Conservation (phyloP, 64 coral and sea anemone species). For the Trachythela sp. region DNA sequence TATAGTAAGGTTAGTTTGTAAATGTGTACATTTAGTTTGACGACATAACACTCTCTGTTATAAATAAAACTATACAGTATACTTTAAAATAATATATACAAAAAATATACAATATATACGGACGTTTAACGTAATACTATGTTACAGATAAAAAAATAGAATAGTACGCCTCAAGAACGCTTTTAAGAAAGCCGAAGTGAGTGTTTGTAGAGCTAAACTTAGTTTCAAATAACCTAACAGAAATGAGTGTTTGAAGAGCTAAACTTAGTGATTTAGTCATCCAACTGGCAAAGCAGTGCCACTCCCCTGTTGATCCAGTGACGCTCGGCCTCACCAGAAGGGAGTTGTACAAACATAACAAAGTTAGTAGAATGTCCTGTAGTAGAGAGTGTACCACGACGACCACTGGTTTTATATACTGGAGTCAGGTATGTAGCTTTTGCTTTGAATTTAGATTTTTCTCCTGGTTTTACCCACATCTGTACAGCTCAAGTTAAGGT, state of each 20-base stretch:
- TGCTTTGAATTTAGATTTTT: conserved; percentile 82
- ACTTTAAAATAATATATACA: background rate
- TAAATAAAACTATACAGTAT: background rate
- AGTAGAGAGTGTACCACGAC: conserved; percentile 87
- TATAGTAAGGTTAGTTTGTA: too few species aligned
- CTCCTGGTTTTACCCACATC: conserved; percentile 91
- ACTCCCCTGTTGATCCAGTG: conserved; percentile 98
- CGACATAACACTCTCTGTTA: too few species aligned
- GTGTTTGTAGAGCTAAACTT: too few species aligned
- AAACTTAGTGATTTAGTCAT: conserved; percentile 54
- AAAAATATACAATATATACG: background rate
- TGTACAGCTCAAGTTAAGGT: background rate
- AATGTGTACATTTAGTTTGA: too few species aligned
- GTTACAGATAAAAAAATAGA: too few species aligned
- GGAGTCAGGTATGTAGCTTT: conserved; percentile 82
- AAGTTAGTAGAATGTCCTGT: conserved; percentile 98
- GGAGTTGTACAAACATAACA: conserved; percentile 86
- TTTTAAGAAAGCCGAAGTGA: too few species aligned
- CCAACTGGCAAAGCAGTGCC: conserved; percentile 85
- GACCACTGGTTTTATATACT: conserved; percentile 95
- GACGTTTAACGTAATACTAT: too few species aligned
- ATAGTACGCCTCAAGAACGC: too few species aligned
- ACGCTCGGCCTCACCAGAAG: conserved; percentile 73
- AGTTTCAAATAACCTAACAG: too few species aligned
- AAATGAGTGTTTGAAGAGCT: too few species aligned